Conservation (phyloP, 2,888 invertebrate species). For the Drosophila parthenogenetica region DNA sequence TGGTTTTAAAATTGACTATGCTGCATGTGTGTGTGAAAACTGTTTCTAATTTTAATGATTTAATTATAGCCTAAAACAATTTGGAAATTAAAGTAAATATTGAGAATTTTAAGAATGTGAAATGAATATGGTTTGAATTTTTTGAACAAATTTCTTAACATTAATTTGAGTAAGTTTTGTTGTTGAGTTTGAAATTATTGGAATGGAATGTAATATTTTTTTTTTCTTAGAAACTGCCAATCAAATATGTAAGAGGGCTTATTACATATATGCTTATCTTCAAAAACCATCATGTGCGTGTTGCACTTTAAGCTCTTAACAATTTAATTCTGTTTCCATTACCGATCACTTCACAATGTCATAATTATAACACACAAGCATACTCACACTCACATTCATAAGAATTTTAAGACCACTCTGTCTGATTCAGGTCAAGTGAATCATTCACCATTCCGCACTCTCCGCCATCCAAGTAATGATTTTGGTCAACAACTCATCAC, state of each 20-base stretch:
- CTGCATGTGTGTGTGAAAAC: constrained; percentile 23
- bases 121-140: too few relatives aligned
- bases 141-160: too few relatives aligned
- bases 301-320: constrained; percentile 16
- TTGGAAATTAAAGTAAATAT: too few relatives aligned
- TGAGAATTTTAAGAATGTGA: too few relatives aligned
- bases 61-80: constrained; percentile 15
- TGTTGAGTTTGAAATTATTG: too few relatives aligned
- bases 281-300: not conserved
- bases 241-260: not conserved
- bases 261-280: not conserved
- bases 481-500: constrained; percentile 79
- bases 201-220: too few relatives aligned
- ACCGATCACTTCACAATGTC: constrained; percentile 22
- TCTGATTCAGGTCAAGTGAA: constrained; percentile 57
- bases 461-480: constrained; percentile 63
- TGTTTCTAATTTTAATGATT: constrained; percentile 32
- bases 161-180: too few relatives aligned
- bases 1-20: constrained; percentile 16
- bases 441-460: constrained; percentile 47
- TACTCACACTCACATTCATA: constrained; percentile 12
- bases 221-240: too few relatives aligned
- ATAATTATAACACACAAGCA: constrained; percentile 24
- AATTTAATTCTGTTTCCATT: constrained; percentile 28
- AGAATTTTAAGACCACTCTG: constrained; percentile 44